A percentile compares a stretch with the other conserved stretches of the same genome.
phyloP scores from a whole-genome alignment of 2,113 vertebrate species.

The Orthonyx spaldingii region DNA sequence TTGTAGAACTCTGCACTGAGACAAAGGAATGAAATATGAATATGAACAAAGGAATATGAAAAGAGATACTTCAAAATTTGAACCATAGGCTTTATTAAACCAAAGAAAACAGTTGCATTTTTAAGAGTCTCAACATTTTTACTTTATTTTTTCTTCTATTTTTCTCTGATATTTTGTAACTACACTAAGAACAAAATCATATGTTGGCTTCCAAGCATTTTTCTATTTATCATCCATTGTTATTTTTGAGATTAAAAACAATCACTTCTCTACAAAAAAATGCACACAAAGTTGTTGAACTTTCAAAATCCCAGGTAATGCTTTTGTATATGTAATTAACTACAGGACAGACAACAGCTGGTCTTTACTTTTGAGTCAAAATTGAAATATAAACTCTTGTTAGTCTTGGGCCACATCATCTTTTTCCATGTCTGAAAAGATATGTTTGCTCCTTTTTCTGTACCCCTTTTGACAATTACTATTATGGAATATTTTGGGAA shows the following conservation, averaged over 20 bases:
- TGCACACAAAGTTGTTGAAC: not conserved
- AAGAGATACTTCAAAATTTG: not conserved
- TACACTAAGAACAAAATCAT: not conserved
- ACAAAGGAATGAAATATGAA: not conserved
- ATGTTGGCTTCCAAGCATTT: not conserved
- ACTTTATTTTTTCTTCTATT: not conserved
- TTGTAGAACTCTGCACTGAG: not conserved
- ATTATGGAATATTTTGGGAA: not conserved
- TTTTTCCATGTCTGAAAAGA: not conserved
- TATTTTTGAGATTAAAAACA: not conserved
- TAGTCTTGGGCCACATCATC: not conserved
- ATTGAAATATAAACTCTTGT: not conserved
- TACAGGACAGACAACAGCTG: accelerated
- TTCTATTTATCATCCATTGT: not conserved
- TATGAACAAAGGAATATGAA: not conserved
- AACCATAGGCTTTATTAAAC: not conserved
- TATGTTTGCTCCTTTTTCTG: not conserved
- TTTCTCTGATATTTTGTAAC: not conserved
- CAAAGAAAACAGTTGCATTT: not conserved
- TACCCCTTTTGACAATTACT: not conserved
- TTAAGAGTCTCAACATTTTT: not conserved
- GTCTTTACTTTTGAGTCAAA: not conserved
- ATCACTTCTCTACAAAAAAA: not conserved
- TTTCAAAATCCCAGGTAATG: not conserved
- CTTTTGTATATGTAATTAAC: not conserved